phyloP scores from a whole-genome alignment of 2,113 vertebrate genomes.

The Chaetodon trifascialis region DNA sequence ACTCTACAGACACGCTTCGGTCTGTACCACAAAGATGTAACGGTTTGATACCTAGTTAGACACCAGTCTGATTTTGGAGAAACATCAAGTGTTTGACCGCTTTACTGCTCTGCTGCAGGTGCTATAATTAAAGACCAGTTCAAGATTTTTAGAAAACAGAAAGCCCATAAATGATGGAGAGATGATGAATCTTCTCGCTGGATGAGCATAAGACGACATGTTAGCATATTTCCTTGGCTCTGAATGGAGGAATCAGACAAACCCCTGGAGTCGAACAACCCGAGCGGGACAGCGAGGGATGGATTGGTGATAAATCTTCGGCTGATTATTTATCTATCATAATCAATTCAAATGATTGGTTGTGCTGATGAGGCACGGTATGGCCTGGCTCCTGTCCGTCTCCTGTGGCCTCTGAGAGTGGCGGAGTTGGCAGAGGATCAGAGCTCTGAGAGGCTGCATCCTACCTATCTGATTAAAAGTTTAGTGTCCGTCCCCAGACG shows the following conservation, averaged over 20 bases:
- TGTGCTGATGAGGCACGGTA: slow-evolving; percentile 29
- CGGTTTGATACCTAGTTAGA: not conserved
- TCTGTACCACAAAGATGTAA: not conserved
- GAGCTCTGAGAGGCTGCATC: slow-evolving; percentile 9
- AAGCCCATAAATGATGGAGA: not conserved
- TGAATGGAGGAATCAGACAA: slow-evolving; percentile 7
- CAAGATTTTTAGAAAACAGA: not conserved
- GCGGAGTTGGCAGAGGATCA: slow-evolving; percentile 35
- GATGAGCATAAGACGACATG: not conserved
- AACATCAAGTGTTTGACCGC: not conserved
- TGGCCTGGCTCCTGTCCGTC: not conserved
- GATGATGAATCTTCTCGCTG: not conserved
- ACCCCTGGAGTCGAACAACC: slow-evolving; percentile 6
- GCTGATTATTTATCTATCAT: slow-evolving; percentile 36
- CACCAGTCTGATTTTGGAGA: not conserved
- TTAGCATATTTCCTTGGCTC: not conserved
- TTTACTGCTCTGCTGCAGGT: not conserved
- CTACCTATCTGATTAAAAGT: slow-evolving; percentile 49
- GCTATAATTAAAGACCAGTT: not conserved
- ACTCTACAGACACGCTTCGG: no score
- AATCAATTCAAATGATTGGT: slow-evolving; percentile 44
- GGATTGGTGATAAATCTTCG: slow-evolving; percentile 30
- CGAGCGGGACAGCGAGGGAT: not conserved
- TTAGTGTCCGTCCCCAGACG: not conserved
- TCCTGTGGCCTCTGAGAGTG: slow-evolving; percentile 22